Evolutionary conservation across 2,797 vertebrate genomes (phyloP).

Genomic region (Chrysocyon brachyurus): DNA sequence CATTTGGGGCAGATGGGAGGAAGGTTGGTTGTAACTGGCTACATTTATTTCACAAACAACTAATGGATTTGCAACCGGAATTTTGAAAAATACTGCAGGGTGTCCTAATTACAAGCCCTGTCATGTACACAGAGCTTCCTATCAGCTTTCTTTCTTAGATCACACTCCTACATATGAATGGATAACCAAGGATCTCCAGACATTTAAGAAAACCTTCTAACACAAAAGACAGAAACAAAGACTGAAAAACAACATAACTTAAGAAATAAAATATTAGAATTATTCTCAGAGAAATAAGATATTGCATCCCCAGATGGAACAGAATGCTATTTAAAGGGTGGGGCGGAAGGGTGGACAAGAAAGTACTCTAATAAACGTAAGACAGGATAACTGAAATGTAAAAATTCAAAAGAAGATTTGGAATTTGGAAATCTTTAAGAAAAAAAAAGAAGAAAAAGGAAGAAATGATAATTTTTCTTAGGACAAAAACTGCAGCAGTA

Average conservation of each 20-base stretch:
- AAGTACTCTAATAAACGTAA: slow-evolving; percentile 23
- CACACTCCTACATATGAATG: neutral
- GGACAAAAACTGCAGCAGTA: neutral
- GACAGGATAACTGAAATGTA: neutral
- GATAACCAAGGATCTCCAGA: neutral
- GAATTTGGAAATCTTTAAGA: slow-evolving; percentile 15
- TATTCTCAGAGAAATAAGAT: slow-evolving; percentile 48
- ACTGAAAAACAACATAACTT: neutral
- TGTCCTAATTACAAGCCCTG: neutral
- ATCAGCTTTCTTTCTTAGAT: neutral
- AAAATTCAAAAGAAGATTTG: slow-evolving; percentile 34
- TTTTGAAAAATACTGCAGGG: slow-evolving; percentile 18
- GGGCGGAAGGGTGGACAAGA: neutral
- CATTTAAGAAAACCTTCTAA: slow-evolving; percentile 48
- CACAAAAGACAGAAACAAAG: slow-evolving; percentile 13
- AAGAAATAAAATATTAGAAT: slow-evolving; percentile 31
- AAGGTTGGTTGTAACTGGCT: neutral
- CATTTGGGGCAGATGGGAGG: neutral
- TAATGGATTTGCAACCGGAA: neutral
- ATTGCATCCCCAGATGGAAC: neutral
- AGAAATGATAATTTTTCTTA: slow-evolving; percentile 34
- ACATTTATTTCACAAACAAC: slow-evolving; percentile 22
- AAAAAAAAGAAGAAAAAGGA: slow-evolving; percentile 21
- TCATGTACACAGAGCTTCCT: neutral
- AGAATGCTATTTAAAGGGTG: slow-evolving; percentile 20